Conservation (phyloP, 2,113 vertebrate species). For the Pseudorhombus dupliciocellatus region DNA sequence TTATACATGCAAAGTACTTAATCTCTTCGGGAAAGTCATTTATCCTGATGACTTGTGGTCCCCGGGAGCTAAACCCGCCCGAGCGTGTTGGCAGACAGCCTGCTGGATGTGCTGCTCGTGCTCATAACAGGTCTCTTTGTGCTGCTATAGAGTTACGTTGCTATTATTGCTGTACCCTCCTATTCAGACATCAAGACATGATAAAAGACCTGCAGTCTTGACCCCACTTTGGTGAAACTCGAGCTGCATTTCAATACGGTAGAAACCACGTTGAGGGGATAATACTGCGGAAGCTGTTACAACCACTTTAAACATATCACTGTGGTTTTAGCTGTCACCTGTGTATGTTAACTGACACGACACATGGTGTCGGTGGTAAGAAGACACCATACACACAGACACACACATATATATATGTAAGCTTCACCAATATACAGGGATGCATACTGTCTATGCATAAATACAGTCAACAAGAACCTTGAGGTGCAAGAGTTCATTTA, state of each 20-base stretch:
- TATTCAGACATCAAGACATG: conserved; percentile 56
- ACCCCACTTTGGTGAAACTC: conserved; percentile 31
- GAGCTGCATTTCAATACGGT: conserved; percentile 37
- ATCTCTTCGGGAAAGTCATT: conserved; percentile 63
- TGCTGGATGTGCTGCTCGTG: conserved; percentile 45
- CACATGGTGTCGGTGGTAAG: background rate
- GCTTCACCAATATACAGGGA: no score
- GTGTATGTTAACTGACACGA: background rate
- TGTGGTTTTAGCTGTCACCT: background rate
- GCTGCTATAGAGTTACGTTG: conserved; percentile 55
- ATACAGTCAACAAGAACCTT: background rate
- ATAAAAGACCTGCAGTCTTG: conserved; percentile 45
- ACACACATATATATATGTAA: no score
- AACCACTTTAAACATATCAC: conserved; percentile 10
- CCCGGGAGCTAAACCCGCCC: conserved; percentile 65
- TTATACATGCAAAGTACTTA: conserved; percentile 68
- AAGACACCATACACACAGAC: no score
- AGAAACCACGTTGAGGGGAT: conserved; percentile 3
- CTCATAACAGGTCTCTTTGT: conserved; percentile 49
- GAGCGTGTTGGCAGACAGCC: conserved; percentile 58
- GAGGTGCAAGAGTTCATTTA: conserved; percentile 46
- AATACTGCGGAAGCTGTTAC: conserved; percentile 10
- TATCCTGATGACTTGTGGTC: conserved; percentile 70
- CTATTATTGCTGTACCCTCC: conserved; percentile 58
- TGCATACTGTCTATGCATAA: no score